Conservation (phyloP, 2,888 invertebrate species). For the Koerneria pararmatus region DNA sequence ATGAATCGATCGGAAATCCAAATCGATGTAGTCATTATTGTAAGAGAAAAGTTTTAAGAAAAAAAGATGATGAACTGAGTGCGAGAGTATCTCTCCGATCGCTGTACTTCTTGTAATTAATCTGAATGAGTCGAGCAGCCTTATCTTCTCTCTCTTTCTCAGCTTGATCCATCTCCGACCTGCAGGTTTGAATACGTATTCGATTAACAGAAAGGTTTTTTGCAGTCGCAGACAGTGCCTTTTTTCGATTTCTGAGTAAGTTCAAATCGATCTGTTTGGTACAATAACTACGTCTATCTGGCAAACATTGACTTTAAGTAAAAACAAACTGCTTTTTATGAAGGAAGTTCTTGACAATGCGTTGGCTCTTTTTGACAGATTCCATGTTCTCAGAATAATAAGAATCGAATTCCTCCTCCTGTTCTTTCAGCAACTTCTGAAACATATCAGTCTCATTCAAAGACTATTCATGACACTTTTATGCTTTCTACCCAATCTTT, state of each 20-base stretch:
- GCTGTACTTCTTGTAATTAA: conserved; percentile 34
- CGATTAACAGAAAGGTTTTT: not conserved
- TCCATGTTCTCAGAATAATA: conserved; percentile 34
- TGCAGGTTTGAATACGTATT: conserved; percentile 5
- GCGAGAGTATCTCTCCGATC: conserved; percentile 32
- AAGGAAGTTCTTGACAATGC: conserved; percentile 27
- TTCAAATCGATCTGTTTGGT: too few relatives aligned
- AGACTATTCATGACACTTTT: too few relatives aligned
- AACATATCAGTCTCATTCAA: too few relatives aligned
- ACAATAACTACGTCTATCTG: too few relatives aligned
- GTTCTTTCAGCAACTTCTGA: conserved; percentile 24
- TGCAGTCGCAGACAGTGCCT: conserved; percentile 22
- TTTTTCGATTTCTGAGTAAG: conserved; percentile 13
- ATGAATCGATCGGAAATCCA: too few relatives aligned
- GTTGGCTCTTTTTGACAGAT: conserved; percentile 31
- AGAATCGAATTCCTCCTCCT: conserved; percentile 31
- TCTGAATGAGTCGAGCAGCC: conserved; percentile 39
- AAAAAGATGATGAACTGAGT: conserved; percentile 32
- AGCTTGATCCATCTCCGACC: conserved; percentile 18
- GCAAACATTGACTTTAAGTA: conserved; percentile 1
- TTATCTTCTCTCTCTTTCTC: conserved; percentile 23
- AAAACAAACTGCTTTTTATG: conserved; percentile 22
- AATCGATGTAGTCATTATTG: too few relatives aligned
- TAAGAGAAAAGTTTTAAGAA: not conserved
- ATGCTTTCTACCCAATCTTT: too few relatives aligned